Evolutionary conservation across 2,113 vertebrate species (phyloP).

Genomic region (Platichthys flesus): DNA sequence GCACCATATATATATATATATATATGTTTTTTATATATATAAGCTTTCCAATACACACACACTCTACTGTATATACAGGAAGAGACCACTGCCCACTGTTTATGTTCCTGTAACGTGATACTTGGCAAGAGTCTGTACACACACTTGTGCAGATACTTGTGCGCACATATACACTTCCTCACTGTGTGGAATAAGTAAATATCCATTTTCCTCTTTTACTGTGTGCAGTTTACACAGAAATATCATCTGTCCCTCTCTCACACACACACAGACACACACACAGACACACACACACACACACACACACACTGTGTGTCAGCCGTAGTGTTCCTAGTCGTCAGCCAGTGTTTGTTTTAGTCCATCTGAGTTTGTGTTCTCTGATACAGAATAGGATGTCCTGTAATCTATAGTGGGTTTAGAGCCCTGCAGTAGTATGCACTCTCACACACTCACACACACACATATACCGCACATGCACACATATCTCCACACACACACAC

Average conservation of each 20-base stretch:
- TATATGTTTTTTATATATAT: background rate
- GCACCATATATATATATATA: constrained; percentile 23
- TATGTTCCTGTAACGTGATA: constrained; percentile 76
- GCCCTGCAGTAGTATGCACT: constrained; percentile 19
- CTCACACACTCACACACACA: constrained; percentile 16
- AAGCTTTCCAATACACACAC: constrained; percentile 17
- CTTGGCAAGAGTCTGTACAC: constrained; percentile 44
- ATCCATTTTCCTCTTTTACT: constrained; percentile 55
- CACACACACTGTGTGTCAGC: constrained; percentile 10
- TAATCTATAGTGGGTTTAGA: constrained; percentile 54
- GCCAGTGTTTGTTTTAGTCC: constrained; percentile 67
- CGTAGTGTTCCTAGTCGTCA: constrained; percentile 48
- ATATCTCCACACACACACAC: background rate
- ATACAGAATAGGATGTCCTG: constrained; percentile 62
- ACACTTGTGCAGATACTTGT: background rate
- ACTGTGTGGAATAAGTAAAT: constrained; percentile 65
- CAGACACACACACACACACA: background rate
- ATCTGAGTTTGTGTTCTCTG: constrained; percentile 61
- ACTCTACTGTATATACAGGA: constrained; percentile 70
- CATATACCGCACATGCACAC: background rate
- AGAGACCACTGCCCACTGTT: constrained; percentile 67
- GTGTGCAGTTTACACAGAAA: constrained; percentile 54
- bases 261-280: constrained; percentile 18
- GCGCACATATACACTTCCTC: constrained; percentile 32
- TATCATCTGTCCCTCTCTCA: constrained; percentile 42